phyloP scores from a whole-genome alignment of 1,140 invertebrate genomes.

The Lucilia cuprina region DNA sequence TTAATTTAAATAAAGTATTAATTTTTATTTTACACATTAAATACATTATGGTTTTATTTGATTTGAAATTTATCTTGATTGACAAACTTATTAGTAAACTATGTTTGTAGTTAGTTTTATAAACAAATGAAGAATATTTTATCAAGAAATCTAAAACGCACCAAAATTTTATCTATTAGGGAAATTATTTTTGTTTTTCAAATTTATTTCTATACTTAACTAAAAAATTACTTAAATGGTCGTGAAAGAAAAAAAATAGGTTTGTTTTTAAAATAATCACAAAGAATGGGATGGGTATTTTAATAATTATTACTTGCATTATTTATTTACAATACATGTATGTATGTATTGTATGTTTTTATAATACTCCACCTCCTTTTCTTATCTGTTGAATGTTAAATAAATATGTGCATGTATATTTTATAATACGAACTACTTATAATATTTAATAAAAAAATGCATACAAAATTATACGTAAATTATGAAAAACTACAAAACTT shows the following conservation, averaged over 20 bases:
- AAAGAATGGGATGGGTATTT: too few relatives aligned
- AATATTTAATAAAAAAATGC: background rate
- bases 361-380: background rate
- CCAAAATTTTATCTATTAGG: background rate
- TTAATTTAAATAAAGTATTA: conserved; percentile 29
- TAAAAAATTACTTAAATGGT: background rate
- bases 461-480: background rate
- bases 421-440: background rate
- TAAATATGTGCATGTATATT: background rate
- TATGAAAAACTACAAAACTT: too few relatives aligned
- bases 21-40: conserved; percentile 9
- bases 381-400: background rate
- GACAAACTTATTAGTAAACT: too few relatives aligned
- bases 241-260: background rate
- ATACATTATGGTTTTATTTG: background rate
- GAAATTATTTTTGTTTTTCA: background rate
- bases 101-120: background rate
- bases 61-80: background rate
- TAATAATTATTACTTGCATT: background rate
- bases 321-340: background rate
- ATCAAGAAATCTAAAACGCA: background rate
- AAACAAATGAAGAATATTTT: background rate
- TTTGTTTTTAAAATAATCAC: background rate
- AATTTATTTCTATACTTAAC: background rate
- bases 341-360: background rate